phyloP scores from a whole-genome alignment of 1,140 invertebrate genomes.

The Musca vetustissima region DNA sequence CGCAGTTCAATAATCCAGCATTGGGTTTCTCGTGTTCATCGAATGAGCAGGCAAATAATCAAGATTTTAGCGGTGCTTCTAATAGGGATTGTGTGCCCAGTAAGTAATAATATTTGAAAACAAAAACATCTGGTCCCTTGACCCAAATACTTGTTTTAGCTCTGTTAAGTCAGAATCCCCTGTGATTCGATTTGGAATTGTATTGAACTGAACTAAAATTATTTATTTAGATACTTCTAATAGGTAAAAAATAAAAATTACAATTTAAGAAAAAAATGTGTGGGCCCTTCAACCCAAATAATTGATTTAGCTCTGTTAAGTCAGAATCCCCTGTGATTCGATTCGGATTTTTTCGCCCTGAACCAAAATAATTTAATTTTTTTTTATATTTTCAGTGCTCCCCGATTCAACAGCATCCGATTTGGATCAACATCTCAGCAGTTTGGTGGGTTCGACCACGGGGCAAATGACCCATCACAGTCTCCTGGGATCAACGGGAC shows the following conservation, averaged over 20 bases:
- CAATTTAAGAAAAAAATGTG: too few relatives aligned
- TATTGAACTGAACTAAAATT: too few relatives aligned
- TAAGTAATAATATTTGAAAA: slow-evolving; percentile 37
- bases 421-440: slow-evolving; percentile 74
- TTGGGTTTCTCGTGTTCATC: slow-evolving; percentile 67
- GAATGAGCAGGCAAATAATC: slow-evolving; percentile 69
- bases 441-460: slow-evolving; percentile 65
- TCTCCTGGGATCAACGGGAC: slow-evolving; percentile 44
- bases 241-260: too few relatives aligned
- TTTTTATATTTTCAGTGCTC: slow-evolving; percentile 60
- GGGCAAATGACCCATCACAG: slow-evolving; percentile 56
- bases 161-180: too few relatives aligned
- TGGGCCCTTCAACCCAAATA: too few relatives aligned
- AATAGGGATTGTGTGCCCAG: slow-evolving; percentile 55
- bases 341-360: too few relatives aligned
- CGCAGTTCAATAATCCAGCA: slow-evolving; percentile 69
- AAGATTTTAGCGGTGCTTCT: slow-evolving; percentile 64
- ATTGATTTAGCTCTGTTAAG: too few relatives aligned
- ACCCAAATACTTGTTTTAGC: too few relatives aligned
- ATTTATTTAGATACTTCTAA: too few relatives aligned
- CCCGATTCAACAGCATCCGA: slow-evolving; percentile 74
- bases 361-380: background rate
- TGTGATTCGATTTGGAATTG: too few relatives aligned
- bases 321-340: too few relatives aligned
- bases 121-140: background rate